phyloP scores from a whole-genome alignment of 2,113 vertebrate genomes.

The Tretioscincus oriximinensis region DNA sequence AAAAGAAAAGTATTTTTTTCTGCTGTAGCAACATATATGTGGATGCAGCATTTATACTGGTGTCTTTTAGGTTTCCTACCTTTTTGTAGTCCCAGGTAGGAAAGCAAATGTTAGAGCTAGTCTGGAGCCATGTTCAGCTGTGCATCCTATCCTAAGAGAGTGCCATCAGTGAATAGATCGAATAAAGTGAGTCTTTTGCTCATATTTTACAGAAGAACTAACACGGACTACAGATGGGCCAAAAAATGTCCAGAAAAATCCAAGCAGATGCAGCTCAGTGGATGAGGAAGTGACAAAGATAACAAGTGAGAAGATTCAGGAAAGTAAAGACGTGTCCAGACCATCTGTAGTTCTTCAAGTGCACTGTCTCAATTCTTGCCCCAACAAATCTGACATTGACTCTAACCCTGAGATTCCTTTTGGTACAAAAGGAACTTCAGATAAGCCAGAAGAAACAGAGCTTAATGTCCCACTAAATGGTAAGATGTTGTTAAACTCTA shows the following conservation, averaged over 20 bases:
- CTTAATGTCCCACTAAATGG: not conserved
- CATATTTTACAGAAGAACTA: slow-evolving; percentile 63
- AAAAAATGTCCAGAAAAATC: not conserved
- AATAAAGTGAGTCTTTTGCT: slow-evolving; percentile 13
- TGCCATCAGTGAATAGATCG: not conserved
- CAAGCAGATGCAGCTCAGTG: not conserved
- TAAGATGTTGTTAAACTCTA: slow-evolving; percentile 42
- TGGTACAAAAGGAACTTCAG: not conserved
- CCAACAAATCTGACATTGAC: not conserved
- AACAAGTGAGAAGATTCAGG: not conserved
- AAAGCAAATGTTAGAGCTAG: not conserved
- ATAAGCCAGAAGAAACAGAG: not conserved
- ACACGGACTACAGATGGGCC: slow-evolving; percentile 49
- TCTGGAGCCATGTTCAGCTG: too few species aligned
- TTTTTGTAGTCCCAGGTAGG: too few species aligned
- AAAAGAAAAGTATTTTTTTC: too few species aligned
- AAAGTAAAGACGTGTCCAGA: not conserved
- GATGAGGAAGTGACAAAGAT: not conserved
- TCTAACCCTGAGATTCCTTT: not conserved
- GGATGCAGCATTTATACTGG: too few species aligned
- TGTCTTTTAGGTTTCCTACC: too few species aligned
- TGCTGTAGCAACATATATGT: too few species aligned
- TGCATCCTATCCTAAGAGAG: not conserved
- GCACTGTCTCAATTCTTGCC: not conserved
- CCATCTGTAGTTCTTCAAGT: not conserved